Base-by-base conservation (phyloP, 2,113 vertebrate species). In the Scomber scombrus region DNA sequence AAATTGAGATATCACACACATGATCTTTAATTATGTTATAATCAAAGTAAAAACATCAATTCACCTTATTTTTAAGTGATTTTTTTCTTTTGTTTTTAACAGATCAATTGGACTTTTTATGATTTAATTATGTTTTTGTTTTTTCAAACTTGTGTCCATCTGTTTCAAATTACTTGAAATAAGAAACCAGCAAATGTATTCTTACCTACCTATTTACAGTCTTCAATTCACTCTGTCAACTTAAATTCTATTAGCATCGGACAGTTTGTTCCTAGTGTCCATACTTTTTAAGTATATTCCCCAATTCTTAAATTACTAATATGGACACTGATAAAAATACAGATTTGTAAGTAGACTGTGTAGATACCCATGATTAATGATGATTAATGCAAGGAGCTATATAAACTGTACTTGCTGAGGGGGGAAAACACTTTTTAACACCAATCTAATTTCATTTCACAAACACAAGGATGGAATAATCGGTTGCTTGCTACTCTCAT, bases 331-430 rank as follows among this genome's bases (percentile, higher is more conserved):
- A 26, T 26, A 26, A 43, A 26, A 50, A 61, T 45, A 19, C 31
- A n/a, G 19, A 67, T 57, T 71, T 72, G 8, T 63, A 88, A 49
- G 63, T 63, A 34, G 16, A 19, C 54, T 23, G 61, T 67, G 60
- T 57, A 81, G 19, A 63, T 14, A 56, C 51, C 8, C 2, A 45
- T 66, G 54, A 54, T 85, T 71, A 72, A 81, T 78, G 55, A 73
- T 40, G 12, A 71, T 79, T 71, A 72, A 73, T 76, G 43, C 21
- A 56, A 74, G 45, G 21, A 54, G 34, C 43, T 31, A 5, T 18
- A 71, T 74, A 45, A 14, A 40, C 49, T 70, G 45, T 63, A 80
- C 19, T 81, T 67, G 29, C 57, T 71, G 61, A 70, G 29, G 60
- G 50, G 43, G 40, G 29, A 72, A 63, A 71, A n/a, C 23, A 11